Evolutionary conservation across 1,140 invertebrate genomes (phyloP), one percentile per base, ranked within the genome.

Genomic region (Bradysia coprophila): DNA sequence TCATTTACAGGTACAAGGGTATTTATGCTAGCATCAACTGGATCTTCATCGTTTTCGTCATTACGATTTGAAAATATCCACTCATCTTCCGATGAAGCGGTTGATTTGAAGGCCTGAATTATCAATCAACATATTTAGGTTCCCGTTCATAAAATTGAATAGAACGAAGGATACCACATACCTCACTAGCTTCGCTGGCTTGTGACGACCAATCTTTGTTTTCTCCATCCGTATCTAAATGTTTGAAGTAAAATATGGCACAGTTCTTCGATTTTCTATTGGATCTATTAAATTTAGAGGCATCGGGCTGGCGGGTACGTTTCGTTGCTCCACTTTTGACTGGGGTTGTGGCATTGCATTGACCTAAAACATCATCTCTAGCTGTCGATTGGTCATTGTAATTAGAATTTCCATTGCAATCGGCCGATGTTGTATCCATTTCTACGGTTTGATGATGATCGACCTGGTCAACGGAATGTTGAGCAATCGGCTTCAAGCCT

Each of bases 221-320:
- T 45, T 86, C 82, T 1, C 81, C 81, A 59, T 87, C 82, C 2
- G 82, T 87, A 53, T 89, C 83, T 53, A 73, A 66, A 57, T 88
- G 83, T 58, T 75, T 81, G 57, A 82, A 86, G 58, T 87, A 86
- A 56, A 80, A 86, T 40, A 76, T 82, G 44, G 74, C 83, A 51
- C 73, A 75, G 54, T 87, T 84, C 51, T 78, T 81, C 11, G 78
- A 81, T 53, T 77, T 80, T 45, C 80, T 64, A 59, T 82, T 76
- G 1, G 77, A 77, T 31, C 75, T 63, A 53, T 71, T 72, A 48
- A 72, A 72, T 51, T 69, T 70, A 18, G 70, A 71, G 3, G 64
- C 63, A 49, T 73, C 62, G 24, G 65, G 53, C 45, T 63, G 57
- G 45, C 66, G 63, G 41, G 65, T 64, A 19, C 63, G 61, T 48